Percentiles rank a stretch among this genome's conserved stretches.
These are phyloP conservation scores for Pedetes capensis DNA, from an alignment of 2,113 vertebrate genomes.

Conservation along the genomic window DNA sequence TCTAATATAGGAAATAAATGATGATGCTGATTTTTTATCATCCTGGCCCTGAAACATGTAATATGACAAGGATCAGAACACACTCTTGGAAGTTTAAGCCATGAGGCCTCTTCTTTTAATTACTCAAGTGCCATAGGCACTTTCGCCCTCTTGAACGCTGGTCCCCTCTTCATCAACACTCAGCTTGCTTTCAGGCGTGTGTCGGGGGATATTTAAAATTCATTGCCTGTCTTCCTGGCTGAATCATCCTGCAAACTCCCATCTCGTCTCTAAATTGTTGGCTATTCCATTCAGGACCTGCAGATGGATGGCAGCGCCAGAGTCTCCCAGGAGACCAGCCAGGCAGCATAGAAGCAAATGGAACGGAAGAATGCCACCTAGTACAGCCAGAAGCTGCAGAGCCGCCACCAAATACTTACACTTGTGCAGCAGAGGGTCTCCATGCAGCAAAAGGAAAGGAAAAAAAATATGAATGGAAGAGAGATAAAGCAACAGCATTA, in stretches of 20 bases:
- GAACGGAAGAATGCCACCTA: conserved; percentile 75
- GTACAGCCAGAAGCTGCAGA: conserved; percentile 78
- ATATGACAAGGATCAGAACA: conserved; percentile 14
- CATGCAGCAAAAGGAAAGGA: conserved; percentile 92
- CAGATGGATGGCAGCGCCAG: conserved; percentile 59
- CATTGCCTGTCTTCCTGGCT: conserved; percentile 6
- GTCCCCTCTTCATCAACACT: not conserved
- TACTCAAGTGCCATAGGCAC: not conserved
- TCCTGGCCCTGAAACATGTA: not conserved
- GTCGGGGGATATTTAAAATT: conserved; percentile 65
- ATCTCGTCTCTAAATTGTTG: conserved; percentile 55
- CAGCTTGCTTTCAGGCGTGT: conserved; percentile 43
- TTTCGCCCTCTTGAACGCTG: not conserved
- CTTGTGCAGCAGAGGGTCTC: conserved; percentile 99
- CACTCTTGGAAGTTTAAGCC: not conserved
- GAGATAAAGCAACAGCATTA: conserved; percentile 84
- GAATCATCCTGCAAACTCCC: conserved; percentile 66
- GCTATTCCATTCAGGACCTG: conserved; percentile 64
- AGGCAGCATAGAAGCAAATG: conserved; percentile 78
- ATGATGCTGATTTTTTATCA: not conserved
- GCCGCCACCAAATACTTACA: conserved; percentile 91
- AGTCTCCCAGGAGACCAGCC: conserved; percentile 73
- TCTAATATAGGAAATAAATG: not conserved
- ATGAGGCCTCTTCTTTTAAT: not conserved
- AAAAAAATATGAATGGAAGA: conserved; percentile 86